A percentile compares a stretch with the other conserved stretches of the same genome.
Evolutionary conservation across 1,140 invertebrate species (phyloP).

Genomic region (Chrysomallon squamiferum): DNA sequence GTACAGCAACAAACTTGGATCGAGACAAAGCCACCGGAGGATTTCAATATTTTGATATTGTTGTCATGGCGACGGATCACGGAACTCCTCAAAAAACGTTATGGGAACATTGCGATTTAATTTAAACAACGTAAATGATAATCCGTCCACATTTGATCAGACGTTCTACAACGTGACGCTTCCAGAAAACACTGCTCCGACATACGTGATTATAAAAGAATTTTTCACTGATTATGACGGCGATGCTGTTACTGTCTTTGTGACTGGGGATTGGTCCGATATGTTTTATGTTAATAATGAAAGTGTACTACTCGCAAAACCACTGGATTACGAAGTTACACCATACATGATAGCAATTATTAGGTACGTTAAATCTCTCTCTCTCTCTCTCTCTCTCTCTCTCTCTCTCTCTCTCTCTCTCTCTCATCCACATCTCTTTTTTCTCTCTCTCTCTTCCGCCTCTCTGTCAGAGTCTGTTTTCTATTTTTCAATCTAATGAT

Average conservation of each 20-base stretch:
- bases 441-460: too few species aligned
- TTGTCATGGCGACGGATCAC: not conserved
- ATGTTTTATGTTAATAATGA: not conserved
- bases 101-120: not conserved
- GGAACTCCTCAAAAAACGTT: not conserved
- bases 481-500: too few species aligned
- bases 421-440: too few species aligned
- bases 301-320: not conserved
- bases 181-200: not conserved
- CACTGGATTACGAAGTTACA: not conserved
- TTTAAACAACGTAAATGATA: not conserved
- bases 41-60: not conserved
- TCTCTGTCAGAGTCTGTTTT: too few species aligned
- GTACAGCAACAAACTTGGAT: not conserved
- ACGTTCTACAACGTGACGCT: not conserved
- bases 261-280: not conserved
- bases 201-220: not conserved
- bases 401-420: too few species aligned
- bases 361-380: conserved; percentile 4
- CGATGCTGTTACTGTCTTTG: not conserved
- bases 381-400: too few species aligned
- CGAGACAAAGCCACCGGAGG: not conserved
- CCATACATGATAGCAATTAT: not conserved
- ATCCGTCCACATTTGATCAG: not conserved
- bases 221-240: not conserved